Base-by-base conservation (phyloP, 2,888 invertebrate genomes). In the Belgica antarctica region DNA sequence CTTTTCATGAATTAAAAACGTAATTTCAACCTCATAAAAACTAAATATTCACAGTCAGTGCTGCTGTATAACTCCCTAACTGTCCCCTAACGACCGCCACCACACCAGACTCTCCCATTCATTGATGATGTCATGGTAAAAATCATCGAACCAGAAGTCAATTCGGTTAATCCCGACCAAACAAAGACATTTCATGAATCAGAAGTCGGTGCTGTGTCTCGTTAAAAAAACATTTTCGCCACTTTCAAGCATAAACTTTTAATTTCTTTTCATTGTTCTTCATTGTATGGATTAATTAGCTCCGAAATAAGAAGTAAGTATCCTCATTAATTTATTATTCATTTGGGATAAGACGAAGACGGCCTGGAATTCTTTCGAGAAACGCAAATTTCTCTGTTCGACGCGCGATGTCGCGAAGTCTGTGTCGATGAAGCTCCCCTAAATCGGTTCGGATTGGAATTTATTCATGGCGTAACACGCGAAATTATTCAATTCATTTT, bases 391-490 rank as follows among this genome's bases (percentile, higher is more conserved):
- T 57, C 24, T 22, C 24, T 46, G 46, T 24, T 57, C 25, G 10
- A n/a, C n/a, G 15, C 62, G 17, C 61, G 28, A 1, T 12, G 10
- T 28, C 62, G 28, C 27, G 3, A 62, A 31, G 10, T 28, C 8
- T 31, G 8, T 8, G 15, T 28, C 62, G 46, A n/a, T 46, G 4
- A n/a, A n/a, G 15, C 15, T 15, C 46, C 46, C 4, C 7, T 4
- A 46, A 46, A 15, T 15, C 15, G n/a, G 4, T 15, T 15, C 7
- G 7, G 8, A 17, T 17, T 31, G 17, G 28, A 62, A 62, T 28
- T 28, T 62, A 57, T 57, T 62, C 62, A 62, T 31, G 24, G 28
- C 62, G 62, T 62, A 62, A 62, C 62, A 62, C 62, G 62, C 28
- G 24, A 57, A 22, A 7, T 57, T 57, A 57, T 57, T 22, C 57